Base-by-base conservation (phyloP, 92 coral and sea anemone species). In the Parazoanthus atlanticus region DNA sequence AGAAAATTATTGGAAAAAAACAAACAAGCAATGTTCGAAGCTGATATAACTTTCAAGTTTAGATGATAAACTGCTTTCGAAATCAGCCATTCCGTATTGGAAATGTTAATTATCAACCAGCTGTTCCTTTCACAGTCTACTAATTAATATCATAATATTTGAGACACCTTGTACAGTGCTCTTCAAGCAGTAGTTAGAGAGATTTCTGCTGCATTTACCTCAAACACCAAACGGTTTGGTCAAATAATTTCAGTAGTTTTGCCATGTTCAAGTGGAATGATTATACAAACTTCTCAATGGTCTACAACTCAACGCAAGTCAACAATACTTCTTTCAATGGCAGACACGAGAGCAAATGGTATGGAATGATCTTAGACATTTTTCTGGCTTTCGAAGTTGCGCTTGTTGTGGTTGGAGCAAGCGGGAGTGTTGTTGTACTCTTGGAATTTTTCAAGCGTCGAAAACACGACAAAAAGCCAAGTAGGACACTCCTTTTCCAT, bases 371-470 rank as follows among this genome's bases (percentile, higher is more conserved):
- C 54, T 8, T 19, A 36, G 23, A 66, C 33, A n/a, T 23, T 2
- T n/a, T 82, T 28, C 34, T 82, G 33, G 32, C 33, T 26, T 3
- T 82, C 4, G 86, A 82, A 41, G 34, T 29, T 26, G 0, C 13
- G 3, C 86, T 82, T 3, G 56, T 82, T 12, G 21, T 66, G 25
- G 56, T 28, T 82, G 86, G 86, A 40, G 38, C 86, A 25, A 23
- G 58, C 49, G 74, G 21, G 19, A 81, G 85, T 36, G 33, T 26
- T 25, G 38, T 81, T 17, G 72, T 64, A 5, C 30, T 64, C 31
- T 33, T 66, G 74, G 74, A 81, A 13, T 81, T 81, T n/a, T 81
- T 81, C 54, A 58, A 81, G 74, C 19, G 32, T 61, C 85, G 74
- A 64, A 66, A 82, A 82, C 33, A 32, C 36, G 29, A 25, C 58